Conservation (phyloP, 2,113 vertebrate genomes). For the Macquaria ambigua region DNA sequence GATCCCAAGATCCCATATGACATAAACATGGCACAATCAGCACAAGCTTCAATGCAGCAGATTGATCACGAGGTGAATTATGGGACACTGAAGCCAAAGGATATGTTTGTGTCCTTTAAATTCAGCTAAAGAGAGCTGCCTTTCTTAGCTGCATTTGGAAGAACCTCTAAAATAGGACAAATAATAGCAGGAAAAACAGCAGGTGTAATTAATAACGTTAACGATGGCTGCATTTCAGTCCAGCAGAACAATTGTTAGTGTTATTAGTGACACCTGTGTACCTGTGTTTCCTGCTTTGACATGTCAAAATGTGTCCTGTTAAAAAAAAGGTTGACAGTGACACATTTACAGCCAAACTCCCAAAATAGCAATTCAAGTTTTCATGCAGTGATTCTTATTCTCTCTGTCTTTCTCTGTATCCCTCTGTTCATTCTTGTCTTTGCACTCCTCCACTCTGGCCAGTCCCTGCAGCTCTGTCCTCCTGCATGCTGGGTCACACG, state of each 20-base stretch:
- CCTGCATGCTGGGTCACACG: conserved; percentile 10
- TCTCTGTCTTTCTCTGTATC: not conserved
- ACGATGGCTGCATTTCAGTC: not conserved
- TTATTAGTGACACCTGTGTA: not conserved
- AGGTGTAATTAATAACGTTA: not conserved
- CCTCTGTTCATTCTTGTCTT: not conserved
- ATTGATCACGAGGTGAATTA: not conserved
- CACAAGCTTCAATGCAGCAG: not conserved
- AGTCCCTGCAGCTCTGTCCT: conserved; percentile 2
- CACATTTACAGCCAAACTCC: not conserved
- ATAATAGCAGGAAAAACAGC: not conserved
- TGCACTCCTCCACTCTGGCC: not conserved
- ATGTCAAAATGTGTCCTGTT: not conserved
- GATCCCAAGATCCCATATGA: not conserved
- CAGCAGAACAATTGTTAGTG: not conserved
- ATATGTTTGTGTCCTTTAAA: not conserved
- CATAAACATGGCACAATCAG: not conserved
- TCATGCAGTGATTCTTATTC: not conserved
- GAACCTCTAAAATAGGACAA: not conserved
- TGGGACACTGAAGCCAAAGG: not conserved
- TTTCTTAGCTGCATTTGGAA: not conserved
- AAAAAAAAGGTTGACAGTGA: not conserved
- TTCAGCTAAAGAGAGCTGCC: not conserved
- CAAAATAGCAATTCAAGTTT: not conserved
- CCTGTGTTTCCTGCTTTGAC: not conserved